phyloP scores from a whole-genome alignment of 2,797 vertebrate genomes.

The Syngnathus rostellatus region DNA sequence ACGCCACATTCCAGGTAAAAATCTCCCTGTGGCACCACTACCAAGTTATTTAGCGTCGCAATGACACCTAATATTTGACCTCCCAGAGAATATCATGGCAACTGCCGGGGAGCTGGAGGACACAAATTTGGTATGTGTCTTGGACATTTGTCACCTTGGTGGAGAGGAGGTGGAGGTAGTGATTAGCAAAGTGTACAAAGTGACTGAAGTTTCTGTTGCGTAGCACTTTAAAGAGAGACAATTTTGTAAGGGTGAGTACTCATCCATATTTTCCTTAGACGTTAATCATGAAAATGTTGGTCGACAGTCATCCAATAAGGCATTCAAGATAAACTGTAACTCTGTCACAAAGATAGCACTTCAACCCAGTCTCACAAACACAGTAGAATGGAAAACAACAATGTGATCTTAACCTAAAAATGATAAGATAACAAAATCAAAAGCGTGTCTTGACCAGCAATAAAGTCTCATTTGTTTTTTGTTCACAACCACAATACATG shows the following conservation, averaged over 20 bases:
- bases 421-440: background rate
- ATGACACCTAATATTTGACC: background rate
- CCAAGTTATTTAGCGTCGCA: background rate
- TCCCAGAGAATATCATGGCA: constrained; percentile 71
- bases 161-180: constrained; percentile 75
- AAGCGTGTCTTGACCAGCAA: background rate
- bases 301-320: too few relatives aligned
- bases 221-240: constrained; percentile 1
- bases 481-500: constrained; percentile 26
- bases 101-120: constrained; percentile 70
- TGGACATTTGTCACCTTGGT: constrained; percentile 82
- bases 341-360: background rate
- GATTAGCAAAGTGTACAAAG: constrained; percentile 78
- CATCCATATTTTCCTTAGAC: too few relatives aligned
- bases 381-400: background rate
- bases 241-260: too few relatives aligned
- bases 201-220: constrained; percentile 49
- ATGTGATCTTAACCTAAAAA: background rate
- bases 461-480: constrained; percentile 1
- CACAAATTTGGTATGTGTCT: constrained; percentile 71
- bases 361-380: background rate
- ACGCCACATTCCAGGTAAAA: constrained; percentile 68
- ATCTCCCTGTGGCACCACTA: background rate
- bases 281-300: too few relatives aligned
- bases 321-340: background rate